phyloP scores from a whole-genome alignment of 2,888 invertebrate species.

The Nebria brevicollis region DNA sequence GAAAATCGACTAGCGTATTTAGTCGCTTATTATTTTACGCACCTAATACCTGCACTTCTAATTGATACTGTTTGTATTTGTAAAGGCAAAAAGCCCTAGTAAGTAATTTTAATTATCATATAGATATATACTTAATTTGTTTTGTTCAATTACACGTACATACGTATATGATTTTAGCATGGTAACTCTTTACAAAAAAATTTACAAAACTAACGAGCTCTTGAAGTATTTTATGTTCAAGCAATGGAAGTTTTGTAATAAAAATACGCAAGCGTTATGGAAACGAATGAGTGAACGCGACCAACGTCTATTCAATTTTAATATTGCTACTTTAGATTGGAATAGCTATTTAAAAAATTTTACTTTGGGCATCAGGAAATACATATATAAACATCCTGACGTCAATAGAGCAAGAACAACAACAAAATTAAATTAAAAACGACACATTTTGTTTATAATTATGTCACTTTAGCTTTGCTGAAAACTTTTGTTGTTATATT shows the following conservation, averaged over 20 bases:
- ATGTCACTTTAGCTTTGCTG: not conserved
- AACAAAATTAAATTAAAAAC: constrained; percentile 63
- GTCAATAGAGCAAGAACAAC: constrained; percentile 74
- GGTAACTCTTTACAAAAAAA: constrained; percentile 77
- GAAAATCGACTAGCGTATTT: constrained; percentile 66
- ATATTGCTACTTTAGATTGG: constrained; percentile 79
- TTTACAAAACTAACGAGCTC: constrained; percentile 77
- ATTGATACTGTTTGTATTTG: constrained; percentile 67
- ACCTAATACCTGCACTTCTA: constrained; percentile 71
- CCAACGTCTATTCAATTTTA: constrained; percentile 75
- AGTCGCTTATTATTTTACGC: constrained; percentile 69
- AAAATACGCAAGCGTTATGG: constrained; percentile 70
- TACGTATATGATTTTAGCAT: constrained; percentile 66
- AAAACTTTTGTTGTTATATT: no score
- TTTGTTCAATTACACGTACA: no score
- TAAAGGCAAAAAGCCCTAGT: constrained; percentile 73
- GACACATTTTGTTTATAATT: constrained; percentile 53
- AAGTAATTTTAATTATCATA: constrained; percentile 55
- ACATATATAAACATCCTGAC: constrained; percentile 84
- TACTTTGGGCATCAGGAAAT: constrained; percentile 77
- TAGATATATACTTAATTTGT: not conserved
- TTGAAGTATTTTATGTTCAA: constrained; percentile 82
- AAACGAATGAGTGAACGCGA: constrained; percentile 68
- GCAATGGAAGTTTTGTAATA: constrained; percentile 78
- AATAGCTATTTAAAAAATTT: constrained; percentile 75